phyloP scores from a whole-genome alignment of 2,888 invertebrate genomes.

The Pedicia rivosa region DNA sequence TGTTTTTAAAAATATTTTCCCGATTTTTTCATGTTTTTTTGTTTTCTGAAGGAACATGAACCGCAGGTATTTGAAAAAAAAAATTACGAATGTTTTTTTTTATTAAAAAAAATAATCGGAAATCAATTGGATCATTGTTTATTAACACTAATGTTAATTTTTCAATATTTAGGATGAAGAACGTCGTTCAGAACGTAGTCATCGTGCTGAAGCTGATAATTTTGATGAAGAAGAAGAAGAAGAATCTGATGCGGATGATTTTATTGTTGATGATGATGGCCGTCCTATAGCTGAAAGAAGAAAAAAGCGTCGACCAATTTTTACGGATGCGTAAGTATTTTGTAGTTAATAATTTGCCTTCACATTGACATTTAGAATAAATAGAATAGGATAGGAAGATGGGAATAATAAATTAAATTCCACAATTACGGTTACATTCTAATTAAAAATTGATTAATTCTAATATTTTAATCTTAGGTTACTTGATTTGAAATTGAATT shows the following conservation, averaged over 20 bases:
- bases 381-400: too few species aligned
- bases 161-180: constrained; percentile 50
- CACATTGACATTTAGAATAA: too few species aligned
- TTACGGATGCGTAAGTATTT: constrained; percentile 64
- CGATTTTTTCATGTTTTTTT: constrained; percentile 1
- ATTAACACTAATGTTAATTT: background rate
- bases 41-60: constrained; percentile 8
- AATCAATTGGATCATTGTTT: background rate
- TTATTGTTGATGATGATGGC: constrained; percentile 94
- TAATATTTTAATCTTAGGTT: background rate
- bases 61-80: constrained; percentile 6
- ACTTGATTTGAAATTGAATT: too few species aligned
- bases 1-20: too few species aligned
- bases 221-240: constrained; percentile 69
- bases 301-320: constrained; percentile 64
- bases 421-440: too few species aligned
- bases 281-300: constrained; percentile 69
- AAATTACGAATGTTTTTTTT: background rate
- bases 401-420: too few species aligned
- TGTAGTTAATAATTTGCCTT: constrained; percentile 4
- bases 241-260: constrained; percentile 82
- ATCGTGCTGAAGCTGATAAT: constrained; percentile 44
- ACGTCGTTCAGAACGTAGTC: constrained; percentile 51
- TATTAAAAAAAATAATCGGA: background rate
- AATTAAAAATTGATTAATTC: too few species aligned